These are phyloP conservation scores for Psittacula derbiana DNA, from an alignment of 2,797 vertebrate species.

Conservation along the genomic window DNA sequence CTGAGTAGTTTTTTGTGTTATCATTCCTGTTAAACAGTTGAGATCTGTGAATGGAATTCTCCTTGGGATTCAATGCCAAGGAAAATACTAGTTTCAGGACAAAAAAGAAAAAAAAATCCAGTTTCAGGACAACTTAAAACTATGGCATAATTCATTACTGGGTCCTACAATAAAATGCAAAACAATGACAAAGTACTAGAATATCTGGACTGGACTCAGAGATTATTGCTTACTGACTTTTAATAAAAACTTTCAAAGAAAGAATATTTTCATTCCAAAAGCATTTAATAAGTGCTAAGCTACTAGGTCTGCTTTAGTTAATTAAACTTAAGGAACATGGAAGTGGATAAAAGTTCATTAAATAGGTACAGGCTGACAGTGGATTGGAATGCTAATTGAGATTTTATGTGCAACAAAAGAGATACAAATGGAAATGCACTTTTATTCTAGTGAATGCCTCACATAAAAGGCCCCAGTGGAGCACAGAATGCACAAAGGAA, in stretches of 20 bases:
- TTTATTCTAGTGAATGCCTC: conserved; percentile 35
- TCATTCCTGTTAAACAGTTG: neutral
- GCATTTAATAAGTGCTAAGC: conserved; percentile 54
- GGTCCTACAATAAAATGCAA: neutral
- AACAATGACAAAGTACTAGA: neutral
- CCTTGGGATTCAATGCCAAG: neutral
- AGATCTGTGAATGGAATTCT: neutral
- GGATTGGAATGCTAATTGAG: conserved; percentile 72
- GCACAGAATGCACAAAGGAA: conserved; percentile 46
- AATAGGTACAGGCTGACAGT: conserved; percentile 50
- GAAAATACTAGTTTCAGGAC: neutral
- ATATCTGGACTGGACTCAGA: neutral
- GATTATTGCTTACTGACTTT: conserved; percentile 20
- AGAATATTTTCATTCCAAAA: conserved; percentile 63
- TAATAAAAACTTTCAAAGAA: conserved; percentile 56
- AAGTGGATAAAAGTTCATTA: conserved; percentile 76
- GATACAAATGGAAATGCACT: conserved; percentile 64
- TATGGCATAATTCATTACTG: neutral
- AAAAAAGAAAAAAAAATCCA: neutral
- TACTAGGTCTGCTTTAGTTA: conserved; percentile 71
- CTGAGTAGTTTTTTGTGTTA: neutral
- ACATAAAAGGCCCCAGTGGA: conserved; percentile 44
- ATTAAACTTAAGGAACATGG: conserved; percentile 76
- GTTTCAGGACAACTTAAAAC: neutral
- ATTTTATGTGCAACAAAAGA: conserved; percentile 63